A percentile compares a stretch with the other conserved stretches of the same genome.
phyloP scores from a whole-genome alignment of 2,797 vertebrate genomes.

The Tachyglossus aculeatus region DNA sequence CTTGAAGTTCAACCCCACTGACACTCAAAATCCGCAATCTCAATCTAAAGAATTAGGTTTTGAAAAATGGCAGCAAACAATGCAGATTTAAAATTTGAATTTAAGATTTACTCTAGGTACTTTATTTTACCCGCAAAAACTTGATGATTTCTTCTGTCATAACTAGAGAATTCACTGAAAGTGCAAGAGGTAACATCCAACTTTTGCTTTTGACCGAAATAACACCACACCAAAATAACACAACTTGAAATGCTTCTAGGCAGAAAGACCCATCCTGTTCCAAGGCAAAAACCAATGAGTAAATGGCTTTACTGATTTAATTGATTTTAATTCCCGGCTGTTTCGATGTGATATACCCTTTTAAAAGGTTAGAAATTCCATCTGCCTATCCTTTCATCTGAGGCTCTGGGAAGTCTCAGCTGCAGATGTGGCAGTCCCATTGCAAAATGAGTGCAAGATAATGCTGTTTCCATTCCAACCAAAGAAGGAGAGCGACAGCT shows the following conservation, averaged over 20 bases:
- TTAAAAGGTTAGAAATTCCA: slow-evolving; percentile 68
- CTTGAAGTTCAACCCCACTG: not conserved
- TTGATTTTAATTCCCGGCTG: slow-evolving; percentile 50
- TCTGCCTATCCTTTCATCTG: slow-evolving; percentile 55
- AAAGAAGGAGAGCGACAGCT: slow-evolving; percentile 35
- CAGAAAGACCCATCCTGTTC: slow-evolving; percentile 41
- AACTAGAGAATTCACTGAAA: slow-evolving; percentile 7
- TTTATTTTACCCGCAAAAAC: not conserved
- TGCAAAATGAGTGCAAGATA: slow-evolving; percentile 39
- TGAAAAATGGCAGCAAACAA: not conserved
- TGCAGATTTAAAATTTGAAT: not conserved
- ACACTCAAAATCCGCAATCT: not conserved
- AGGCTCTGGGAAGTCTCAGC: slow-evolving; percentile 32
- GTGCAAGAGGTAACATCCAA: not conserved
- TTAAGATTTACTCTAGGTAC: not conserved
- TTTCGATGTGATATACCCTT: slow-evolving; percentile 46
- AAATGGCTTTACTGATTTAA: slow-evolving; percentile 51
- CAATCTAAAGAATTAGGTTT: not conserved
- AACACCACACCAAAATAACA: slow-evolving; percentile 15
- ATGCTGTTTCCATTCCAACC: slow-evolving; percentile 38
- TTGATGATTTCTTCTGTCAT: not conserved
- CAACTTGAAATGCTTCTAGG: not conserved
- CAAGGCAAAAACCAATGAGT: slow-evolving; percentile 21
- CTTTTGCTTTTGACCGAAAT: too few species aligned
- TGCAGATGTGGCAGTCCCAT: slow-evolving; percentile 56